A percentile compares a stretch with the other conserved stretches of the same genome.
Conservation (phyloP, 2,888 invertebrate genomes). For the Lysandra bellargus region DNA sequence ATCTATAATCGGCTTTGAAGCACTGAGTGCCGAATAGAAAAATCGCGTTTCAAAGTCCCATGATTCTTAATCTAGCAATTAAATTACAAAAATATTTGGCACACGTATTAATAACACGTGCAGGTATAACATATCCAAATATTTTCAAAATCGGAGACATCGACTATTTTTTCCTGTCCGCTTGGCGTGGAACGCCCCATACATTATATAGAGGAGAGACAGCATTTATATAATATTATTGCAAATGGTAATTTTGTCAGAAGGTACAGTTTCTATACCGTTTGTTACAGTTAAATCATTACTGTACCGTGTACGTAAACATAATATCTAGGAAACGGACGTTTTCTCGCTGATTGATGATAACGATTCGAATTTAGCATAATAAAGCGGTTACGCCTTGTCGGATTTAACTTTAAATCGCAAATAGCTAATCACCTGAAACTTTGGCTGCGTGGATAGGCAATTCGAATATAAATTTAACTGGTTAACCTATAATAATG, state of each 20-base stretch:
- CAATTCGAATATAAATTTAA: neutral
- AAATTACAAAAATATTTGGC: no score
- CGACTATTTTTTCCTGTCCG: no score
- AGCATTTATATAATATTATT: neutral
- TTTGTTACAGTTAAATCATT: slow-evolving; percentile 3
- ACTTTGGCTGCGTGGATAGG: neutral
- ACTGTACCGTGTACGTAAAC: neutral
- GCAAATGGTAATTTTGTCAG: neutral
- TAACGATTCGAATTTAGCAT: neutral
- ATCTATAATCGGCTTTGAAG: no score
- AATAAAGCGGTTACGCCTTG: slow-evolving; percentile 1
- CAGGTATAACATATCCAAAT: no score
- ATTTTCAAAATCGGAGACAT: no score
- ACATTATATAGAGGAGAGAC: no score
- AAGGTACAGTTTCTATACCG: neutral
- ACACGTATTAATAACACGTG: no score
- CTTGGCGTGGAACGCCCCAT: no score
- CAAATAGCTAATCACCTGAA: neutral
- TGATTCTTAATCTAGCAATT: no score
- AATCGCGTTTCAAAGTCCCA: no score
- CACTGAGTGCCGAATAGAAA: no score
- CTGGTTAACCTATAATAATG: neutral
- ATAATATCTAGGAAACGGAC: neutral
- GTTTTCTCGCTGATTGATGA: slow-evolving; percentile 16
- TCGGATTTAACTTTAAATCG: neutral